Evolutionary conservation across 2,888 invertebrate genomes (phyloP).

Genomic region (Microctonus aethiopoides): DNA sequence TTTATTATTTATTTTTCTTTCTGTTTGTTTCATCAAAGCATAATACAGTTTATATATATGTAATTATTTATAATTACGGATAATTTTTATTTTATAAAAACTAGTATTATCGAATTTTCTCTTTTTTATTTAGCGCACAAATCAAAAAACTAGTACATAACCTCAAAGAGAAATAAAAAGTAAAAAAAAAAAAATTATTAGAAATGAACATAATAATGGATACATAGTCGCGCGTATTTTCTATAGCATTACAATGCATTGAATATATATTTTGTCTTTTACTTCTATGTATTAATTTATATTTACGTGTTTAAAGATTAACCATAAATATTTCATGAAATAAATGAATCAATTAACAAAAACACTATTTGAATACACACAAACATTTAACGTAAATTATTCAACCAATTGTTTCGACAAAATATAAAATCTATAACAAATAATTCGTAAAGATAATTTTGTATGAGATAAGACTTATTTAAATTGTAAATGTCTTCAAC

Average conservation of each 20-base stretch:
- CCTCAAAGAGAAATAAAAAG: too few species aligned
- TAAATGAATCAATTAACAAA: not conserved
- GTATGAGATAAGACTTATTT: not conserved
- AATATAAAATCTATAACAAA: not conserved
- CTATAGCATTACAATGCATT: not conserved
- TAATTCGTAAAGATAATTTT: not conserved
- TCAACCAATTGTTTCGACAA: not conserved
- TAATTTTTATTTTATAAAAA: not conserved
- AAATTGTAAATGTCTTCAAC: not conserved
- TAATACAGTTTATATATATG: not conserved
- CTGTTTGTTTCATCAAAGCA: not conserved
- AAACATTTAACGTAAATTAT: not conserved
- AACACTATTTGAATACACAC: constrained; percentile 5
- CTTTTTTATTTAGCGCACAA: not conserved
- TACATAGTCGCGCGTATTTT: not conserved
- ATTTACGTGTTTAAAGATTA: not conserved
- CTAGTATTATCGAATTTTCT: not conserved
- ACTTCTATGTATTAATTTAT: not conserved
- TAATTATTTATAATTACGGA: not conserved
- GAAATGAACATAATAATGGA: not conserved
- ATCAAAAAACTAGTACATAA: not conserved
- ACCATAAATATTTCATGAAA: too few species aligned
- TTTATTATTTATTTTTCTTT: not conserved
- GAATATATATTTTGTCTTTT: not conserved
- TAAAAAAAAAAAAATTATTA: not conserved